phyloP scores from a whole-genome alignment of 2,113 vertebrate species.

The Sylvilagus bachmani region DNA sequence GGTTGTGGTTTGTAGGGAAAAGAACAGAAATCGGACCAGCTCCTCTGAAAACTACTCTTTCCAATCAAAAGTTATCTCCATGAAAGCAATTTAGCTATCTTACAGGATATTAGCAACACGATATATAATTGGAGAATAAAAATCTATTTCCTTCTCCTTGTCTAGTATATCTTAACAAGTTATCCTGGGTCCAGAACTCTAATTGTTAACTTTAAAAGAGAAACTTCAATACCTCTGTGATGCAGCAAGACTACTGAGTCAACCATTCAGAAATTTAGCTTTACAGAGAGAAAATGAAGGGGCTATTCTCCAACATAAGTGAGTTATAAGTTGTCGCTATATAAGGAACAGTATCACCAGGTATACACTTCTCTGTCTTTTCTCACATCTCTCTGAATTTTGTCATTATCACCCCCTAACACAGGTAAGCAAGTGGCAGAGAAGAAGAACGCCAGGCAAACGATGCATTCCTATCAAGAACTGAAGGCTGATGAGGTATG shows the following conservation, averaged over 20 bases:
- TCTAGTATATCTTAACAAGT: background rate
- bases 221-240: background rate
- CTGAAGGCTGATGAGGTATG: background rate
- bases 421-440: background rate
- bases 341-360: background rate
- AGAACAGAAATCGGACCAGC: background rate
- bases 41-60: background rate
- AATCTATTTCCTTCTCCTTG: background rate
- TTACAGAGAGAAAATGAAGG: background rate
- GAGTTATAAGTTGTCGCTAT: background rate
- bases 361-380: background rate
- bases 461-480: background rate
- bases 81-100: background rate
- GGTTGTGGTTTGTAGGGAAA: background rate
- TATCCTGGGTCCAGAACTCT: background rate
- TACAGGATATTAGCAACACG: background rate
- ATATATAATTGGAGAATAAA: background rate
- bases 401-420: background rate
- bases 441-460: background rate
- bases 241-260: background rate
- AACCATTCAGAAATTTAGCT: background rate
- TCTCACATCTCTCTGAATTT: conserved; percentile 3
- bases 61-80: background rate
- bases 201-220: background rate
- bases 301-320: background rate